Evolutionary conservation across 1,140 invertebrate species (phyloP), one percentile per base, ranked within the genome.

Genomic region (Zaprionus taronus): DNA sequence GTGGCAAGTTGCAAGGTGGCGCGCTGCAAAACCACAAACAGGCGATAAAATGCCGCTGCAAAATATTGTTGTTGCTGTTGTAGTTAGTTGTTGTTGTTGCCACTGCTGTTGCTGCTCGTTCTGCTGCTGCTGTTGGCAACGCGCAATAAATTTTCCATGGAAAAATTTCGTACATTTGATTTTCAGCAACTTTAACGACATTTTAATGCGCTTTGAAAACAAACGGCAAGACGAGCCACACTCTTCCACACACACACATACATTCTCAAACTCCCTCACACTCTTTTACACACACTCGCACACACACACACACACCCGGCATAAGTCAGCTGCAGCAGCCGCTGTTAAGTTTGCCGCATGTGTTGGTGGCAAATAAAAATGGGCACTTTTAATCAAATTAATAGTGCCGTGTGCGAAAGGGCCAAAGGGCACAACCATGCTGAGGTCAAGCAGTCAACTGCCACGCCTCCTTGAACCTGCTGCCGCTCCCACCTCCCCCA

Each of bases 111-210:
- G 64, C 26, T 56, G 14, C 4, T 41, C 22, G 17, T 26, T 22
- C 34, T 22, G 31, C 36, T 64, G 61, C 56, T 51, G 38, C 20
- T 14, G 14, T 24, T 53, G 49, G 58, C 44, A 65, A 20, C 62
- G 71, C 56, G 79, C 68, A 80, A 89, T 89, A 89, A 90, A 90
- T 90, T 90, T 80, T 57, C 76, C 73, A 89, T 76, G 84, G 81
- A 77, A 81, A 73, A 89, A 82, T 81, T 87, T 83, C 78, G 84
- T 72, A 81, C 83, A 91, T 91, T 91, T 91, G 83, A 91, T 91
- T 91, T 91, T 73, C 78, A 79, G 73, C 75, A 79, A 76, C 87
- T 91, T 91, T 91, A 91, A 91, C 81, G 89, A 91, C 89, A 91
- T 91, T 91, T 91, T 91, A 91, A 91, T 91, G 87, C 68, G 87